Base-by-base conservation (phyloP, 2,888 invertebrate species). In the Hydraecia micacea region DNA sequence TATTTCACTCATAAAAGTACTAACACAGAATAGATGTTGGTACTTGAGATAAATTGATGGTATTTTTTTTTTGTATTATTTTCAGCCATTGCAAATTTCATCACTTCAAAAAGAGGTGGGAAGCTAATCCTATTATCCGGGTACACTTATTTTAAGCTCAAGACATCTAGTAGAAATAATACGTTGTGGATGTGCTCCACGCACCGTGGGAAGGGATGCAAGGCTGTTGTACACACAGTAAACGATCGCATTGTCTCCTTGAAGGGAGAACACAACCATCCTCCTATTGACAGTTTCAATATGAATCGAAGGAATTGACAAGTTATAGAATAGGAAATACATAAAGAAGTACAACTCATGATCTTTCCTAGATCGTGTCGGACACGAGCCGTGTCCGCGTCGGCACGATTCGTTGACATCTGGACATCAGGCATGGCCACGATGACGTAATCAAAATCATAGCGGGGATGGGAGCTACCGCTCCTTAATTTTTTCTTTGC, bases 111-210 rank as follows among this genome's bases (percentile, higher is more conserved):
- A 46, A 46, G 13, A 70, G 42, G 46, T 32, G 32, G 72, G 75
- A 5, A 58, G 18, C 25, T 75, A 21, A 63, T 81, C 13, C 15
- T 80, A 0, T 9, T 72, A n/a, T 32, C 63, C 0, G 81, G 81
- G 0, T 79, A 80, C 25, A 68, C 80, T 15, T 81, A 42, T 46
- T 75, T 58, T 18, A 63, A 55, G 7, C 73, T 66, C 28, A 18
- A 15, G 25, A 79, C 69, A 1, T 65, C 55, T 36, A n/a, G 15
- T 6, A 72, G 49, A 21, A 60, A 70, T 13, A 62, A 70, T n/a
- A 62, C 70, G 21, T 21, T 70, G n/a, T 81, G 82, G 83, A 58
- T 67, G 66, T 82, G 79, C 63, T 78, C 83, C 36, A 72, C 83
- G 9, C 74, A 83, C 18, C 79, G 74, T 32, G 32, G 15, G 4